Percentiles rank a stretch among this genome's conserved stretches.
Evolutionary conservation across 1,140 invertebrate genomes (phyloP).

Genomic region (Amphibalanus amphitrite): DNA sequence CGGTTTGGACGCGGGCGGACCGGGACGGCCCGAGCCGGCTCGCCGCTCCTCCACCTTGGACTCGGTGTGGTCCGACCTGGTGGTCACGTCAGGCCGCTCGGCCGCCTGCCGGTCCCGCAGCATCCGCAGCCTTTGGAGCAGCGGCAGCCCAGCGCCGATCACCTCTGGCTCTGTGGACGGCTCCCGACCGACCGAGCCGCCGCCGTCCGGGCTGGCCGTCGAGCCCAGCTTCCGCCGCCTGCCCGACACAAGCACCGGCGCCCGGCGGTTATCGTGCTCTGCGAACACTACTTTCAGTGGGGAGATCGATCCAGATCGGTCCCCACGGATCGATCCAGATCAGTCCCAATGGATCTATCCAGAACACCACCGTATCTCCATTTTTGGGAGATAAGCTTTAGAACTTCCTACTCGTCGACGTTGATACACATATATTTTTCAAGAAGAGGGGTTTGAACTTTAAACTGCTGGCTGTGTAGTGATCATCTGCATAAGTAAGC

Average conservation of each 20-base stretch:
- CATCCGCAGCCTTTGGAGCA: neutral
- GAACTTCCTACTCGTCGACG: too few relatives aligned
- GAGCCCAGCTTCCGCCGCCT: neutral
- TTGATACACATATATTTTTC: too few relatives aligned
- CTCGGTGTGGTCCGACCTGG: neutral
- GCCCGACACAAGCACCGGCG: neutral
- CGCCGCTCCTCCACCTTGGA: neutral
- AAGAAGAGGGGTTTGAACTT: too few relatives aligned
- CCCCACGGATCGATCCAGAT: neutral
- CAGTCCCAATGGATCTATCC: neutral
- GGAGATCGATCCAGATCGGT: too few relatives aligned
- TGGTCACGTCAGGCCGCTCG: neutral
- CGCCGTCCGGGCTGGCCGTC: neutral
- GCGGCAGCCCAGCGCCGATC: neutral
- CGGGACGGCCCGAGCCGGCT: neutral
- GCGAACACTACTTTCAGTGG: neutral
- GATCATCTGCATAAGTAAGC: too few relatives aligned
- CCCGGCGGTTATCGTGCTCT: neutral
- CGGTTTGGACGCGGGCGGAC: neutral
- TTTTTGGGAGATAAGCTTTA: too few relatives aligned
- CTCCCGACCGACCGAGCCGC: neutral
- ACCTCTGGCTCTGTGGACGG: neutral
- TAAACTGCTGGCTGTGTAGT: too few relatives aligned
- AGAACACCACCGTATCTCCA: too few relatives aligned
- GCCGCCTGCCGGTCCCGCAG: neutral